phyloP scores from a whole-genome alignment of 2,888 invertebrate genomes.

The Drosophila falleni region DNA sequence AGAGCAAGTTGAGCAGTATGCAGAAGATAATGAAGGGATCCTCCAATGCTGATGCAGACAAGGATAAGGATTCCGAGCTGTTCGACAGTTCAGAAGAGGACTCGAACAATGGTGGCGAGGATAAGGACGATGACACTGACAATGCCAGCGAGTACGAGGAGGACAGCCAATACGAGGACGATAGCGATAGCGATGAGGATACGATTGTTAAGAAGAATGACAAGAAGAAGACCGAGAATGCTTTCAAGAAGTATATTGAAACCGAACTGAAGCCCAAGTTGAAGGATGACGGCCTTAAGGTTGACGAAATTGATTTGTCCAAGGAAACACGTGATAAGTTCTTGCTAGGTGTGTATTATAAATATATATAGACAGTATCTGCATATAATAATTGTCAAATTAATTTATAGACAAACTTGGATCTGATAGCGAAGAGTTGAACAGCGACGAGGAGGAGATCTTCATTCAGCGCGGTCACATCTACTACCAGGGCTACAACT shows the following conservation, averaged over 20 bases:
- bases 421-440: conserved; percentile 71
- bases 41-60: conserved; percentile 42
- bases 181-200: conserved; percentile 71
- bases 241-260: conserved; percentile 45
- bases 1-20: conserved; percentile 68
- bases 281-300: conserved; percentile 78
- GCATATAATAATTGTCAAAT: neutral
- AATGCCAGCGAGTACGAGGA: conserved; percentile 49
- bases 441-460: conserved; percentile 81
- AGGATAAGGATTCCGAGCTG: conserved; percentile 39
- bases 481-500: conserved; percentile 86
- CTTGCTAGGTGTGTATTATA: conserved; percentile 75
- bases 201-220: conserved; percentile 52
- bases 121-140: conserved; percentile 73
- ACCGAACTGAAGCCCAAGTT: conserved; percentile 66
- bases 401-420: conserved; percentile 77
- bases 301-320: conserved; percentile 81
- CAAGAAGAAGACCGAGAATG: conserved; percentile 22
- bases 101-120: conserved; percentile 76
- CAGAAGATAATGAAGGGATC: conserved; percentile 78
- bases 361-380: neutral
- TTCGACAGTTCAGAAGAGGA: conserved; percentile 69
- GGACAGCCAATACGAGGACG: conserved; percentile 65
- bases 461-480: conserved; percentile 84
- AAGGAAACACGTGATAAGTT: conserved; percentile 82